These are phyloP conservation scores for Phrynocephalus forsythii DNA, from an alignment of 2,797 vertebrate genomes.

Conservation along the genomic window DNA sequence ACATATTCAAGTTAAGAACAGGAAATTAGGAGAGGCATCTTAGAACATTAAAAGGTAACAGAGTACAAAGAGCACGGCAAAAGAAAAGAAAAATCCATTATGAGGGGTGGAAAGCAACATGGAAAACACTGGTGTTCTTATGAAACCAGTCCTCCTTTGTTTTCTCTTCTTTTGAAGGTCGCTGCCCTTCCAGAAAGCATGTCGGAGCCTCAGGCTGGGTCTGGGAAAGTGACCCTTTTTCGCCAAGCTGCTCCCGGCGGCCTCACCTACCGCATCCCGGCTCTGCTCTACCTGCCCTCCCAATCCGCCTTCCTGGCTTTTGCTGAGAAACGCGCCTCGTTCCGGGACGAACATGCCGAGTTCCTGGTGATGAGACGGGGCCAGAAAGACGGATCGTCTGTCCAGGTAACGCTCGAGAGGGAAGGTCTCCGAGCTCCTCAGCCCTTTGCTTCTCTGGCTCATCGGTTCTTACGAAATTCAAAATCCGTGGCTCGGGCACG, in stretches of 20 bases:
- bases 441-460: too few species aligned
- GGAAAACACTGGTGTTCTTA: too few species aligned
- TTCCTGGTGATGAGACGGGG: conserved; percentile 84
- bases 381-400: conserved; percentile 11
- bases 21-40: too few species aligned
- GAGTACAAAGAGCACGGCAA: too few species aligned
- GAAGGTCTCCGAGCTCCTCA: neutral
- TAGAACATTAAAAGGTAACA: too few species aligned
- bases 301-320: conserved; percentile 82
- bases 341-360: conserved; percentile 77
- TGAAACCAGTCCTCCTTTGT: neutral
- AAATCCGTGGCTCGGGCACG: too few species aligned
- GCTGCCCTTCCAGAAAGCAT: neutral
- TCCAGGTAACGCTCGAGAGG: neutral
- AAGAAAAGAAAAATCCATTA: too few species aligned
- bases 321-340: conserved; percentile 81
- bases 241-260: conserved; percentile 70
- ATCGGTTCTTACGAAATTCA: too few species aligned
- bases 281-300: conserved; percentile 81
- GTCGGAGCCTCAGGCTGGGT: neutral
- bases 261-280: conserved; percentile 84
- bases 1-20: too few species aligned
- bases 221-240: conserved; percentile 80
- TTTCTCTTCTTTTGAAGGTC: neutral
- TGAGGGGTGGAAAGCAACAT: too few species aligned